Base-by-base conservation (phyloP, 2,113 vertebrate species). In the Lontra canadensis region DNA sequence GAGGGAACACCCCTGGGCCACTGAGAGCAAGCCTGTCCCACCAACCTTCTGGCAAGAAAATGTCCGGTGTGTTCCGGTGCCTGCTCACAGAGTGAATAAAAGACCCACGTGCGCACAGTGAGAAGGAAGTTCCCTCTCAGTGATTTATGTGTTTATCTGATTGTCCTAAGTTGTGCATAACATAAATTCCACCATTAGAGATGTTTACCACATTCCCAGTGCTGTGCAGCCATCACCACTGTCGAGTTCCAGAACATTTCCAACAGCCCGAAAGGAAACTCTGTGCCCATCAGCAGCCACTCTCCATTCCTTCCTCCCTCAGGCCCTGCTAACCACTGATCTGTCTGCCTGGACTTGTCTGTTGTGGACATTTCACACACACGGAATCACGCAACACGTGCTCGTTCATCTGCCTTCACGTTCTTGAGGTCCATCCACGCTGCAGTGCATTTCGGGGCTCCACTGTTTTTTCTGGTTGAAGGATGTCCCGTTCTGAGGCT, bases 21-120 rank as follows among this genome's bases (percentile, higher is more conserved):
- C 12, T n/a, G 15, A 34, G 7, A 49, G 9, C 42, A 29, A 18
- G 52, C 49, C 21, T n/a, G 39, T 88, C 36, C 55, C 25, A 4
- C n/a, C 18, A 59, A 23, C 52, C 29, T 23, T 4, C 34, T 7
- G 63, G 26, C 52, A 31, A 47, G 29, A 25, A 31, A 65, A 26
- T 5, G 0, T 21, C 55, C 69, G 31, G 21, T 9, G 3, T 0
- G 0, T 44, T 11, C 52, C 9, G 36, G 39, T 14, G 23, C 34
- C 36, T 21, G 21, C 18, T 55, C n/a, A 61, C 85, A 67, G 0
- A 14, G 7, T n/a, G 20, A 49, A 21, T 7, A 29, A 55, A n/a
- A 65, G 29, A 18, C 36, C 61, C 20, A 10, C 4, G 2, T 21
- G 49, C 13, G 34, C 26, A 1, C 0, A 18, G 11, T 20, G 47